These are phyloP conservation scores for Heptranchias perlo DNA, from an alignment of 2,113 vertebrate species.

Conservation along the genomic window DNA sequence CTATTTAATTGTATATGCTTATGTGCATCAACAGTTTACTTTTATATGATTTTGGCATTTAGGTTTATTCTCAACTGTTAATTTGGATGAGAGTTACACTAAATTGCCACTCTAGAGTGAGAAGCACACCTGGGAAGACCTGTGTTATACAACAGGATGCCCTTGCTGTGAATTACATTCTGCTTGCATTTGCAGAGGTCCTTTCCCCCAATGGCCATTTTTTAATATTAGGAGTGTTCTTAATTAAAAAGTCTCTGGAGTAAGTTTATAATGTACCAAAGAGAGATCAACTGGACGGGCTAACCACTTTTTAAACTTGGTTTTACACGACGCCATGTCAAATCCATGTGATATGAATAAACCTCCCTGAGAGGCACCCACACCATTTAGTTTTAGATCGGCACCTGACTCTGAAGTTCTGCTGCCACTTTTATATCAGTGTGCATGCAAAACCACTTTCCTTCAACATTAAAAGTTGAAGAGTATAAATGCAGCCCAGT, in stretches of 20 bases:
- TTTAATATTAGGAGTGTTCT: background rate
- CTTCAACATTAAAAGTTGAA: background rate
- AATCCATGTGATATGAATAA: background rate
- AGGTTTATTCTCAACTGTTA: background rate
- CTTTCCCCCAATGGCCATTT: background rate
- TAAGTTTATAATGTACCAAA: background rate
- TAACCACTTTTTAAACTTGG: background rate
- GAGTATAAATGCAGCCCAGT: background rate
- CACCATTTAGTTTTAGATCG: background rate
- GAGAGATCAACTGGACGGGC: background rate
- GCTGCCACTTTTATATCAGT: background rate
- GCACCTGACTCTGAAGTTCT: background rate
- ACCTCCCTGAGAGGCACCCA: background rate
- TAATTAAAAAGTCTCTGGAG: background rate
- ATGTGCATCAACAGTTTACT: background rate
- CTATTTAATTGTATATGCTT: background rate
- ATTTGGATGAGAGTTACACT: background rate
- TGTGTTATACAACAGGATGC: background rate
- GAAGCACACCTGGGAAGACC: background rate
- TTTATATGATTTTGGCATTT: background rate
- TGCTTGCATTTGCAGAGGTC: background rate
- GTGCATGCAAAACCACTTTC: background rate
- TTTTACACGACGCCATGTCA: background rate
- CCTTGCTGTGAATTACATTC: background rate
- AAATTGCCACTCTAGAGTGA: background rate